A percentile compares a stretch with the other conserved stretches of the same genome.
phyloP scores from a whole-genome alignment of 1,140 invertebrate species.

The Hylaeus volcanicus region DNA sequence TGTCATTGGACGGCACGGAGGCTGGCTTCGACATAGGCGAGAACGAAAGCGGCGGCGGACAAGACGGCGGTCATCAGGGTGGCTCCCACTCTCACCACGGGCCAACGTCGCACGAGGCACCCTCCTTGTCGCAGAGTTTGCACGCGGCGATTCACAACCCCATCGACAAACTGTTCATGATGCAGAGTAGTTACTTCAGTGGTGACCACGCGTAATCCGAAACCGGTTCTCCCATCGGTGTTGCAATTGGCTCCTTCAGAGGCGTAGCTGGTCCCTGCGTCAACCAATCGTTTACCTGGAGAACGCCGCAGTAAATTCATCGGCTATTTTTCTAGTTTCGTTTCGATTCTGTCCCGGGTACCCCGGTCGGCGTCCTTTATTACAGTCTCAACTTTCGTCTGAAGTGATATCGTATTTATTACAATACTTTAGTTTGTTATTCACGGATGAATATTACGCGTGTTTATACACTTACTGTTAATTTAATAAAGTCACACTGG shows the following conservation, averaged over 20 bases:
- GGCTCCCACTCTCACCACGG: constrained; percentile 79
- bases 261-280: constrained; percentile 24
- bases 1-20: constrained; percentile 92
- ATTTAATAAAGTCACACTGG: background rate
- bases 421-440: no score
- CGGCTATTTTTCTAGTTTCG: background rate
- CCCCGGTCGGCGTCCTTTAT: no score
- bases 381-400: no score
- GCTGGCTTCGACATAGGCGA: constrained; percentile 87
- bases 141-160: constrained; percentile 90
- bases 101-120: constrained; percentile 78
- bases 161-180: constrained; percentile 98
- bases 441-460: background rate
- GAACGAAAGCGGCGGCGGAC: constrained; percentile 71
- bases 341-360: no score
- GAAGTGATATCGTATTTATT: no score
- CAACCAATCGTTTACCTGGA: background rate
- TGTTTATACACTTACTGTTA: background rate
- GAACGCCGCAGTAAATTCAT: background rate
- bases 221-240: background rate
- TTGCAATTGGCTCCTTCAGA: background rate
- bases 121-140: constrained; percentile 82
- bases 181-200: constrained; percentile 97
- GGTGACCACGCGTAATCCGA: constrained; percentile 81
- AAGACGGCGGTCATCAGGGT: constrained; percentile 79